Evolutionary conservation across 2,113 vertebrate species (phyloP).

Genomic region (Oryzias celebensis): DNA sequence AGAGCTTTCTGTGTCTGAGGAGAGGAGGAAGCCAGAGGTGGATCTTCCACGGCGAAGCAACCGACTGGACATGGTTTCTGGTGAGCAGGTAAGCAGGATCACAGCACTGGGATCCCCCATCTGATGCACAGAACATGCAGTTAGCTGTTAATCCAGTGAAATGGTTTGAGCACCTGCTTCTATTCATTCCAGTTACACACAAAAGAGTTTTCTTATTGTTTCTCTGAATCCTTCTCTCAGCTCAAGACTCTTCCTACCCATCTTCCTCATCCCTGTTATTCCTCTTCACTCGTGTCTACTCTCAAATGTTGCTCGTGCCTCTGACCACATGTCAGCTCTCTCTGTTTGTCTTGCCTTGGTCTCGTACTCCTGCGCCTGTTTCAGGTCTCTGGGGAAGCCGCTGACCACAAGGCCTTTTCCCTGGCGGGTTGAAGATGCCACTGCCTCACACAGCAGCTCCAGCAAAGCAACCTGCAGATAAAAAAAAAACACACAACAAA

Average conservation of each 20-base stretch:
- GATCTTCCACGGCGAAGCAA: constrained; percentile 69
- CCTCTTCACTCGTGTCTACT: not conserved
- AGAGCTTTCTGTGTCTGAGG: constrained; percentile 32
- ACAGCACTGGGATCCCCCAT: constrained; percentile 84
- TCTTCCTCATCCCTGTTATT: not conserved
- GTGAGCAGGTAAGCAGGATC: constrained; percentile 85
- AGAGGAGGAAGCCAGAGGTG: constrained; percentile 26
- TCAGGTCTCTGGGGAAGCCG: constrained; percentile 85
- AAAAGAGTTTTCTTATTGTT: no score
- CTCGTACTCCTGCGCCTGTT: constrained; percentile 86
- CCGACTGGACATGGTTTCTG: constrained; percentile 82
- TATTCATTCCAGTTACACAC: no score
- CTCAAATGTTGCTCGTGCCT: constrained; percentile 1
- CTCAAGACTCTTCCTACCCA: not conserved
- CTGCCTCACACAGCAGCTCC: constrained; percentile 86
- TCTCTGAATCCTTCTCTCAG: not conserved
- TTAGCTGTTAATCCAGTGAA: not conserved
- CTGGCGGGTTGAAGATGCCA: constrained; percentile 69
- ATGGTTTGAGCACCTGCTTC: not conserved
- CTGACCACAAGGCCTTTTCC: constrained; percentile 85
- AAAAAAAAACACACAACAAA: constrained; percentile 2
- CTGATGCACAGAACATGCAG: constrained; percentile 60
- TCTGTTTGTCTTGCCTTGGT: constrained; percentile 77
- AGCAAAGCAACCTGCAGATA: constrained; percentile 77
- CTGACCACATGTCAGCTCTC: not conserved